Evolutionary conservation across 2,797 vertebrate genomes (phyloP).

Genomic region (Brotula barbata): DNA sequence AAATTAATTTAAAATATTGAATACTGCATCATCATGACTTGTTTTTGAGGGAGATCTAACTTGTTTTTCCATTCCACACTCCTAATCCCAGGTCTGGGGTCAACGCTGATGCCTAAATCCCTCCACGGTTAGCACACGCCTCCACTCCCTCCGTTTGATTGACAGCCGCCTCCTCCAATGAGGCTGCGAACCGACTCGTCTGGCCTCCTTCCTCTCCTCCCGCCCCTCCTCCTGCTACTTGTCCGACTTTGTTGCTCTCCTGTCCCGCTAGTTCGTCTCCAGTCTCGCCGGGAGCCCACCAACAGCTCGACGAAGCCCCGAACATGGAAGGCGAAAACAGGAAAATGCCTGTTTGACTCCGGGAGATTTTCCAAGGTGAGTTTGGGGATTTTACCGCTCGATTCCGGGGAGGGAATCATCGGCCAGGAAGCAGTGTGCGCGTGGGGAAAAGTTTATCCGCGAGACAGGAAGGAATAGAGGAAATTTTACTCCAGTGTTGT

Average conservation of each 20-base stretch:
- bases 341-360: constrained; percentile 68
- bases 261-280: constrained; percentile 36
- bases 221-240: constrained; percentile 14
- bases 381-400: background rate
- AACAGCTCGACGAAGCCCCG: constrained; percentile 37
- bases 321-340: constrained; percentile 74
- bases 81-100: constrained; percentile 35
- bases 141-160: constrained; percentile 25
- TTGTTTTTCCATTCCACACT: constrained; percentile 44
- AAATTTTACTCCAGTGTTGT: constrained; percentile 45
- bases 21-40: no score
- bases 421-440: constrained; percentile 16
- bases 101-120: constrained; percentile 47
- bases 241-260: constrained; percentile 45
- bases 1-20: no score
- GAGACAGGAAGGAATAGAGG: constrained; percentile 41
- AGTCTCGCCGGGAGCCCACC: constrained; percentile 52
- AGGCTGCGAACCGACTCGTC: background rate
- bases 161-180: constrained; percentile 55
- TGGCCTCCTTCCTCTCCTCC: constrained; percentile 15
- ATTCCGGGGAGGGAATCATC: constrained; percentile 7
- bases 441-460: constrained; percentile 51
- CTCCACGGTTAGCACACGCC: constrained; percentile 55
- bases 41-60: background rate
- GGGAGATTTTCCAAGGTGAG: constrained; percentile 66